Conservation (phyloP, 2,797 vertebrate genomes). For the Hapalemur alaotrensis region DNA sequence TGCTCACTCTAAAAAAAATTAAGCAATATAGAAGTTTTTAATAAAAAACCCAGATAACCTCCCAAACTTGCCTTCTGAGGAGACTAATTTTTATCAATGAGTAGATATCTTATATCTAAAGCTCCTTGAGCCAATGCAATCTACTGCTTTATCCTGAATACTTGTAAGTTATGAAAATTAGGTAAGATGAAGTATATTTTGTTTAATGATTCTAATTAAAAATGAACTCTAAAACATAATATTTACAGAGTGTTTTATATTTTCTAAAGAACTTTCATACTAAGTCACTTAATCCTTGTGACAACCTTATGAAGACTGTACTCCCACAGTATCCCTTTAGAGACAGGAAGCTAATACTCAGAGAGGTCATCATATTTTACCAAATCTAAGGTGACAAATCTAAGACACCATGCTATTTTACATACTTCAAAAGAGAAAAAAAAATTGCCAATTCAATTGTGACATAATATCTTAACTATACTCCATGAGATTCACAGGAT, state of each 20-base stretch:
- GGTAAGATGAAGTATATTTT: neutral
- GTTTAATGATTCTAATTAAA: neutral
- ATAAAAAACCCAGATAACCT: neutral
- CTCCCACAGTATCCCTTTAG: neutral
- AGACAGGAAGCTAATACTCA: neutral
- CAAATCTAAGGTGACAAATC: neutral
- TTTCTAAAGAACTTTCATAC: neutral
- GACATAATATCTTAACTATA: neutral
- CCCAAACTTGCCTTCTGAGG: neutral
- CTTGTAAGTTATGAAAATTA: neutral
- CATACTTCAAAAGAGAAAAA: neutral
- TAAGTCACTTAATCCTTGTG: neutral
- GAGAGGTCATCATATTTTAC: neutral
- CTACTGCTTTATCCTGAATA: neutral
- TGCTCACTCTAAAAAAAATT: neutral
- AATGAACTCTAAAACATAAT: neutral
- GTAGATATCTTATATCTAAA: neutral
- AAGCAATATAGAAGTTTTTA: constrained; percentile 12
- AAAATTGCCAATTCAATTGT: neutral
- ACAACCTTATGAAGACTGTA: neutral
- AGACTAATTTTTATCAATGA: neutral
- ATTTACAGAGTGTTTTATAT: neutral
- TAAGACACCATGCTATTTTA: neutral
- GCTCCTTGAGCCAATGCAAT: neutral
- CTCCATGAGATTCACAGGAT: neutral